Conservation (phyloP, 1,140 invertebrate species). For the Drosophila parabipectinata region DNA sequence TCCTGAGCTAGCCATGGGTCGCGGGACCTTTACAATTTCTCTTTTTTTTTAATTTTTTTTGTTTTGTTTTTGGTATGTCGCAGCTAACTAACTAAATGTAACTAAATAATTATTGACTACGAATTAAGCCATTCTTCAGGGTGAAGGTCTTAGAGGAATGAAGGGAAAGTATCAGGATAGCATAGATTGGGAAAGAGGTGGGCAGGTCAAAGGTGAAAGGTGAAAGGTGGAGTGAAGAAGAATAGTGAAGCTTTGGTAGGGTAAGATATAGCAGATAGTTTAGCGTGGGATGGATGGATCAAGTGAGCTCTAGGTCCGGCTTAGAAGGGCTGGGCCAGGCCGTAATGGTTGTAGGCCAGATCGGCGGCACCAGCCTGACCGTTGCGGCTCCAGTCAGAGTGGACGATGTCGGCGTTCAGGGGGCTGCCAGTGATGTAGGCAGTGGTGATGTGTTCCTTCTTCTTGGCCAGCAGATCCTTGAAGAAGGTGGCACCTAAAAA, state of each 20-base stretch:
- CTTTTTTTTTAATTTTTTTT: constrained; percentile 46
- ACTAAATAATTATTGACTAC: constrained; percentile 82
- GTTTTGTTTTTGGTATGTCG: constrained; percentile 71
- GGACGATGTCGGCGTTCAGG: constrained; percentile 83
- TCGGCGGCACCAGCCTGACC: constrained; percentile 78
- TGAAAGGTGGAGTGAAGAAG: constrained; percentile 13
- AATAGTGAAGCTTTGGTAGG: constrained; percentile 33
- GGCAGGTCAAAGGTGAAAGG: neutral
- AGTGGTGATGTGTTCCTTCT: constrained; percentile 84
- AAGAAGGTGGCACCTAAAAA: constrained; percentile 79
- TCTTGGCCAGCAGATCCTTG: constrained; percentile 83
- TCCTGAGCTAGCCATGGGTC: constrained; percentile 68
- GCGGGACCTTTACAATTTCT: constrained; percentile 31
- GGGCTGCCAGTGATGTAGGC: constrained; percentile 83
- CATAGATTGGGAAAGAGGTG: constrained; percentile 6
- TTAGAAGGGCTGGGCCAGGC: constrained; percentile 82
- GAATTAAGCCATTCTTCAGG: constrained; percentile 73
- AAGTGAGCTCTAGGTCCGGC: constrained; percentile 10
- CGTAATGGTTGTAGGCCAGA: constrained; percentile 83
- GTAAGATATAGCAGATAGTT: constrained; percentile 36
- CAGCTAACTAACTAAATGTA: constrained; percentile 79
- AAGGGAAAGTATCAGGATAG: neutral
- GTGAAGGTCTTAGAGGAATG: constrained; percentile 52
- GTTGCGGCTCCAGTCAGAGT: constrained; percentile 83
- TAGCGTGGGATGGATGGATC: constrained; percentile 30